A percentile compares a stretch with the other conserved stretches of the same genome.
phyloP scores from a whole-genome alignment of 2,888 invertebrate species.

The Cyrtodaria siliqua region DNA sequence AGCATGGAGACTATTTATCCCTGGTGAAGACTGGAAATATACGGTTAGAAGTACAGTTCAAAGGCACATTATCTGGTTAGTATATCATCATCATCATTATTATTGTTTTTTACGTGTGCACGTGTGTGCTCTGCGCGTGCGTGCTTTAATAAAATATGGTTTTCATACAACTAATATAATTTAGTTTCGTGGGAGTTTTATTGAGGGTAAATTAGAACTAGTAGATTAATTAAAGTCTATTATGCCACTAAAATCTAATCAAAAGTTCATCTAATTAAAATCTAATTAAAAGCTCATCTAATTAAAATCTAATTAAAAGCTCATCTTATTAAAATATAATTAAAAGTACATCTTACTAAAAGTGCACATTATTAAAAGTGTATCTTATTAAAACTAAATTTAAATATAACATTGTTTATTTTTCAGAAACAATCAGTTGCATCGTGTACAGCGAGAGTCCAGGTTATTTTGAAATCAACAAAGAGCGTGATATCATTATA shows the following conservation, averaged over 20 bases:
- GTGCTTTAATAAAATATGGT: no score
- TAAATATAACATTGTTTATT: background rate
- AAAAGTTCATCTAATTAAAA: background rate
- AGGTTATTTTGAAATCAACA: constrained; percentile 23
- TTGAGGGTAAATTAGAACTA: no score
- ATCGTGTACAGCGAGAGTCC: constrained; percentile 23
- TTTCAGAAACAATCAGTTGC: constrained; percentile 15
- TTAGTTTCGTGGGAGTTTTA: no score
- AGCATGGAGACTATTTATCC: constrained; percentile 31
- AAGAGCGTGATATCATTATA: constrained; percentile 18
- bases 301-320: no score
- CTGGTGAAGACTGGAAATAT: constrained; percentile 34
- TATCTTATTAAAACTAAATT: background rate
- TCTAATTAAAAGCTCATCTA: background rate
- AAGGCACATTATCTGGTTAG: constrained; percentile 8
- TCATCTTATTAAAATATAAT: no score
- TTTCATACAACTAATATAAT: no score
- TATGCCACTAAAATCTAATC: background rate
- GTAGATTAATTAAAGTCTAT: no score
- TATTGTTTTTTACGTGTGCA: background rate
- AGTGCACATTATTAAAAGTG: background rate
- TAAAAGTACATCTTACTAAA: no score
- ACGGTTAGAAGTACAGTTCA: constrained; percentile 23
- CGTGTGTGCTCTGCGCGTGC: no score
- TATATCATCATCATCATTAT: background rate